These are phyloP conservation scores for Scophthalmus maximus DNA, from an alignment of 2,113 vertebrate genomes.

Conservation along the genomic window DNA sequence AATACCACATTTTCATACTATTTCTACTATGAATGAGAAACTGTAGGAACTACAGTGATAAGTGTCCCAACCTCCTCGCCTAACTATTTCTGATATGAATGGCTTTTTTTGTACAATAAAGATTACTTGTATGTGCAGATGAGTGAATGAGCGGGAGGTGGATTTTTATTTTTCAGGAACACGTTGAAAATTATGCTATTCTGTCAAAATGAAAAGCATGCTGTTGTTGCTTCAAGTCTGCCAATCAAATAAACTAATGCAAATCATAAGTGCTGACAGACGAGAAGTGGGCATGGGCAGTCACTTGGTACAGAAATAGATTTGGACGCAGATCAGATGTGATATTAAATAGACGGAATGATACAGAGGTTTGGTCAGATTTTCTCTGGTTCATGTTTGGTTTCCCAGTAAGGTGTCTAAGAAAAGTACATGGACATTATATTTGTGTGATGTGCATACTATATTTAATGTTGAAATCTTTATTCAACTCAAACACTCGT, in stretches of 20 bases:
- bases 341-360: conserved; percentile 22
- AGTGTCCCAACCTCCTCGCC: background rate
- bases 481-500: no score
- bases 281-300: conserved; percentile 13
- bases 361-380: conserved; percentile 2
- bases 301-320: conserved; percentile 54
- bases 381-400: conserved; percentile 13
- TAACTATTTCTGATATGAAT: background rate
- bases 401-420: conserved; percentile 21
- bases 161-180: background rate
- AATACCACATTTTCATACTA: background rate
- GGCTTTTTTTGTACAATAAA: no score
- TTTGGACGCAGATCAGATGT: conserved; percentile 45
- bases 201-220: background rate
- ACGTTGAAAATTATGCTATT: background rate
- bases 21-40: background rate
- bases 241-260: background rate
- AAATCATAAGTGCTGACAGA: conserved; percentile 42
- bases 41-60: background rate
- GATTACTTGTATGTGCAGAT: no score
- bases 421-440: background rate
- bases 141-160: no score
- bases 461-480: background rate
- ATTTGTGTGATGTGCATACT: background rate
- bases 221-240: background rate